phyloP scores from a whole-genome alignment of 2,113 vertebrate genomes.

The Callipepla californica region DNA sequence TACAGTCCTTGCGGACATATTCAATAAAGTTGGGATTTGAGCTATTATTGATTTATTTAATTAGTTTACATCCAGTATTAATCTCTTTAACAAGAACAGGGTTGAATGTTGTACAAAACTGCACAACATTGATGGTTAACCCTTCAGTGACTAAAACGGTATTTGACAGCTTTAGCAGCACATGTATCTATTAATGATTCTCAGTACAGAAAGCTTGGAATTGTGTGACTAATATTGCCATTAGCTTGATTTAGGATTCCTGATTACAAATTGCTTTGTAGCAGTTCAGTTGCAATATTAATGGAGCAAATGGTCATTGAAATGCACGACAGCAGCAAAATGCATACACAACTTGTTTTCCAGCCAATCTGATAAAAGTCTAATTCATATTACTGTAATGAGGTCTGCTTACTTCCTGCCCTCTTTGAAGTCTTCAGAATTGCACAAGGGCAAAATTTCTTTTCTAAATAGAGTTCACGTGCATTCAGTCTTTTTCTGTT shows the following conservation, averaged over 20 bases:
- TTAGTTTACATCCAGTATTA: not conserved
- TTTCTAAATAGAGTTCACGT: constrained; percentile 38
- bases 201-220: constrained; percentile 28
- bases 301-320: constrained; percentile 7
- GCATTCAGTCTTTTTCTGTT: constrained; percentile 5
- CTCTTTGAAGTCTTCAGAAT: constrained; percentile 43
- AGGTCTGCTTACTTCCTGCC: constrained; percentile 27
- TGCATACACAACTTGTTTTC: constrained; percentile 53
- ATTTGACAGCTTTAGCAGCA: constrained; percentile 12
- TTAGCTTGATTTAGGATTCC: constrained; percentile 43
- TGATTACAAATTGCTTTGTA: constrained; percentile 37
- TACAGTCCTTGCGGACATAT: not conserved
- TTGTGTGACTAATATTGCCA: constrained; percentile 37
- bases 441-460: constrained; percentile 61
- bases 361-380: constrained; percentile 51
- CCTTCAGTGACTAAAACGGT: not conserved
- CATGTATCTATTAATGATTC: constrained; percentile 2
- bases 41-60: not conserved
- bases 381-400: constrained; percentile 57
- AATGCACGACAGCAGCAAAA: constrained; percentile 26
- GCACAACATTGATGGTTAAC: not conserved
- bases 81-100: not conserved
- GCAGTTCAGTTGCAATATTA: constrained; percentile 1
- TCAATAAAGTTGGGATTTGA: not conserved
- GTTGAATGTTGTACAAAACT: not conserved